These are phyloP conservation scores for Protobothrops flavoviridis DNA, from an alignment of 2,113 vertebrate genomes.

Conservation along the genomic window DNA sequence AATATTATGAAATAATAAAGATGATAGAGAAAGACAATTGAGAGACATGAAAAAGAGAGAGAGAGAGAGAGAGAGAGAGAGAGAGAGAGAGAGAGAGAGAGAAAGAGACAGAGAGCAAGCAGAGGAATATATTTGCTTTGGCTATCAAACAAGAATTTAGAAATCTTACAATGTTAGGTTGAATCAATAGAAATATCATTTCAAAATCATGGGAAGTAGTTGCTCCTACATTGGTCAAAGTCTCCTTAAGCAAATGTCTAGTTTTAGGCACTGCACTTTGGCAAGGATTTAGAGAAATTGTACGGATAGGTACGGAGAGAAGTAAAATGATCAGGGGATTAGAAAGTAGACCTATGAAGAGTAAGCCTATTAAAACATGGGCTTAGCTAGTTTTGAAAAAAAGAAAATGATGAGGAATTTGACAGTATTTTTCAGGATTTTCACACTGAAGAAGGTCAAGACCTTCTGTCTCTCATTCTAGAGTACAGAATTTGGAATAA, in stretches of 20 bases:
- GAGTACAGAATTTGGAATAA: not conserved
- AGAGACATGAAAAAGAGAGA: too few relatives aligned
- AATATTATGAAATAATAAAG: not conserved
- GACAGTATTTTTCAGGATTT: not conserved
- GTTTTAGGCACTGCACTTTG: not conserved
- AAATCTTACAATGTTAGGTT: not conserved
- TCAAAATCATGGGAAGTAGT: not conserved
- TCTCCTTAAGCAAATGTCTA: not conserved
- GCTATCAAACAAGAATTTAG: not conserved
- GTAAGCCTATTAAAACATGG: not conserved
- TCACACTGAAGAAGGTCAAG: not conserved
- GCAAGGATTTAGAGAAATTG: not conserved
- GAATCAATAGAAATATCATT: not conserved
- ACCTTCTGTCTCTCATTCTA: not conserved
- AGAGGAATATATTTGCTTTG: not conserved
- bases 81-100: rapidly evolving
- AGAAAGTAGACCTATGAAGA: not conserved
- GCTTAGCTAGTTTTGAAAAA: not conserved
- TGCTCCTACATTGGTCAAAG: not conserved
- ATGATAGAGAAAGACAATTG: not conserved
- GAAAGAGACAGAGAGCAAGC: not conserved
- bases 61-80: not conserved
- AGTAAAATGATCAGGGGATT: not conserved
- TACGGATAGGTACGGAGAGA: not conserved
- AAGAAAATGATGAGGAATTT: not conserved